Evolutionary conservation across 2,797 vertebrate species (phyloP).

Genomic region (Octomys mimax): DNA sequence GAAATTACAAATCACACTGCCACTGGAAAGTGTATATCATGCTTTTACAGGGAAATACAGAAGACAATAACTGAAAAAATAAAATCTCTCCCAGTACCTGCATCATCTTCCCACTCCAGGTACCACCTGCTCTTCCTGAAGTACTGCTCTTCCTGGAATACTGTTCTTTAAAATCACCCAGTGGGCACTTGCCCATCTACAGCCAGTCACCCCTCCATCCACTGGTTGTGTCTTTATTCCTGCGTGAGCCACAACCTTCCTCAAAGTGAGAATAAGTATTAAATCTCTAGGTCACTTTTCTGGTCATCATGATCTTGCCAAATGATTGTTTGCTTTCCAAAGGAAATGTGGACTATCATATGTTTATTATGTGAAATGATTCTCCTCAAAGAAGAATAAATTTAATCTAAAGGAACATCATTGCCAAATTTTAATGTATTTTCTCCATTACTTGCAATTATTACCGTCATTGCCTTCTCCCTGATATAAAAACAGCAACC

Average conservation of each 20-base stretch:
- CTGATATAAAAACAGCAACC: background rate
- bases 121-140: background rate
- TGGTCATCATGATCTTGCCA: background rate
- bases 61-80: background rate
- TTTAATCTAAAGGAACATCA: background rate
- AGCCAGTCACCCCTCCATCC: background rate
- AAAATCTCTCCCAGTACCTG: background rate
- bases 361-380: background rate
- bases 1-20: background rate
- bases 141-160: background rate
- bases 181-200: too few species aligned
- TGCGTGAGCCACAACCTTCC: background rate
- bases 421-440: background rate
- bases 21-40: background rate
- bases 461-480: background rate
- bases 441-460: background rate
- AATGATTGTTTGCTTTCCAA: background rate
- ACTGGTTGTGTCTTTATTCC: background rate
- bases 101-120: background rate
- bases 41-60: background rate
- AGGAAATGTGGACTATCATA: background rate
- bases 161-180: accelerated
- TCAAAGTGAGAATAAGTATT: background rate
- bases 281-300: background rate
- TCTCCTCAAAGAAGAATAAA: conserved; percentile 20